Conservation (phyloP, 2,888 invertebrate genomes). For the Harpalus rufipes region DNA sequence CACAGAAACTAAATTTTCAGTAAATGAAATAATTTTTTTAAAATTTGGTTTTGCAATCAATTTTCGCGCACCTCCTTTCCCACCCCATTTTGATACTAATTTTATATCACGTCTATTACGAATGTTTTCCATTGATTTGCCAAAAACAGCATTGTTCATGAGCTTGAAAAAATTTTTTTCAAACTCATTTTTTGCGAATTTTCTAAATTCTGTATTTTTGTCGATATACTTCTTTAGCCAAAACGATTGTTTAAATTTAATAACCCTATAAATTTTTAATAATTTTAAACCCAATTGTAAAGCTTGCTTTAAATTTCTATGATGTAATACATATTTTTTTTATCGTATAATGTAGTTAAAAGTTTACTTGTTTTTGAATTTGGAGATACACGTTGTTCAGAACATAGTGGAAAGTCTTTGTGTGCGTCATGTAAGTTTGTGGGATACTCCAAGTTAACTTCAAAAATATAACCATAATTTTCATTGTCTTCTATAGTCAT, state of each 20-base stretch:
- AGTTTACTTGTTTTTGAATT: constrained; percentile 69
- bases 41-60: constrained; percentile 73
- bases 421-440: constrained; percentile 70
- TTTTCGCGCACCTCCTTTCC: constrained; percentile 71
- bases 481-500: background rate
- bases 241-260: constrained; percentile 73
- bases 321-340: constrained; percentile 73
- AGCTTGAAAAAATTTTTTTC: no score
- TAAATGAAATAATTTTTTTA: constrained; percentile 71
- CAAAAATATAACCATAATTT: constrained; percentile 71
- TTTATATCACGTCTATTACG: constrained; percentile 74
- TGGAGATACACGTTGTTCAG: constrained; percentile 31
- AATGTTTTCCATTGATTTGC: constrained; percentile 70
- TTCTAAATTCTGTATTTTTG: constrained; percentile 68
- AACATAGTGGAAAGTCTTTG: constrained; percentile 72
- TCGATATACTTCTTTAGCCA: constrained; percentile 72
- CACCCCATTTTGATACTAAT: constrained; percentile 69
- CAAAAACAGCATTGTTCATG: no score
- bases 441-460: constrained; percentile 71
- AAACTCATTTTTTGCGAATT: no score
- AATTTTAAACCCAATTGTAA: constrained; percentile 71
- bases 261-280: constrained; percentile 71
- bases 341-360: constrained; percentile 70
- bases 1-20: constrained; percentile 73
- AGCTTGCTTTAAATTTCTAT: constrained; percentile 68